Evolutionary conservation across 2,888 invertebrate species (phyloP).

Genomic region (Clitarchus hookeri): DNA sequence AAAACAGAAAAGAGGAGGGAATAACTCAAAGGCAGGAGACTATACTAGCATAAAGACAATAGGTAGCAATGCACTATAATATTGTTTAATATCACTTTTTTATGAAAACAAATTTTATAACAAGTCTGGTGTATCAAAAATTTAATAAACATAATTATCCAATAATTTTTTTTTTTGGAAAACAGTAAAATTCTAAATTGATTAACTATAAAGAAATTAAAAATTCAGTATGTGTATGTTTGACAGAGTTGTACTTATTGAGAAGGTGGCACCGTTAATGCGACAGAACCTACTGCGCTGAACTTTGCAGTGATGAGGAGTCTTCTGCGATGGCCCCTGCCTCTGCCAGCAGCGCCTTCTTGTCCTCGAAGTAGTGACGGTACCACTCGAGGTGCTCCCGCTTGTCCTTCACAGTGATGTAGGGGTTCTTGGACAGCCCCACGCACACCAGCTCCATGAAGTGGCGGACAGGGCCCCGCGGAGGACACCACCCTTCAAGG

Average conservation of each 20-base stretch:
- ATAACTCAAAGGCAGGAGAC: no score
- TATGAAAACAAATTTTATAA: no score
- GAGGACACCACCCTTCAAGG: slow-evolving; percentile 88
- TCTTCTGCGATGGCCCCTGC: slow-evolving; percentile 60
- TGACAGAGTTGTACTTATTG: neutral
- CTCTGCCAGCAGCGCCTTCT: slow-evolving; percentile 71
- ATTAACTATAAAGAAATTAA: no score
- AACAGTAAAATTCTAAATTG: no score
- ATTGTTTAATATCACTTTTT: no score
- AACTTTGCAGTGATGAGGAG: neutral
- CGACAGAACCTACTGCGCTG: neutral
- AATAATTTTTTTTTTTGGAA: no score
- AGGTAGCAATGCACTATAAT: no score
- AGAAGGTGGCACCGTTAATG: neutral
- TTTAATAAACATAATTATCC: no score
- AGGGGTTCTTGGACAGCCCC: slow-evolving; percentile 93
- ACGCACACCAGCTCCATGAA: slow-evolving; percentile 97
- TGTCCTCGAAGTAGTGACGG: slow-evolving; percentile 83
- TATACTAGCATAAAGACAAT: no score
- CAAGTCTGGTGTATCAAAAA: no score
- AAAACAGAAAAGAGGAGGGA: no score
- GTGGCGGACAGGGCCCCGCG: slow-evolving; percentile 86
- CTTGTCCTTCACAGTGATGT: slow-evolving; percentile 85
- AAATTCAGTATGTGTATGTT: no score
- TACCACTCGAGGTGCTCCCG: slow-evolving; percentile 91